phyloP scores from a whole-genome alignment of 2,888 invertebrate species.

The Tenthredo livida region DNA sequence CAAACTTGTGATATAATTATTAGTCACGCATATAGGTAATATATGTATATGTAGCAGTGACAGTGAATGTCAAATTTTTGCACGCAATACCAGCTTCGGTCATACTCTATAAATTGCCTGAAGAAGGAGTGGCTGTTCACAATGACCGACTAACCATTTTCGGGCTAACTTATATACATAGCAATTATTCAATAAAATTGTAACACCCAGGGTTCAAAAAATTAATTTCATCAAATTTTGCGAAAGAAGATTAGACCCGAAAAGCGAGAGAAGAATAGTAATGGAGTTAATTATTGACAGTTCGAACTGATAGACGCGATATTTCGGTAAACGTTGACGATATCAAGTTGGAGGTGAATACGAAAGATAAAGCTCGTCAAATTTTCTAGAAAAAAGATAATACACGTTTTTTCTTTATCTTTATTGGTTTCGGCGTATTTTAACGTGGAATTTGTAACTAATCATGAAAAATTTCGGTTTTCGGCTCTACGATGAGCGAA shows the following conservation, averaged over 20 bases:
- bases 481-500: not conserved
- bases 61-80: slow-evolving; percentile 13
- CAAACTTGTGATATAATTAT: not conserved
- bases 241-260: not conserved
- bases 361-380: not conserved
- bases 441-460: not conserved
- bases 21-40: not conserved
- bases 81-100: slow-evolving; percentile 26
- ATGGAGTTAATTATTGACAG: not conserved
- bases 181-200: not conserved
- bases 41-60: not conserved
- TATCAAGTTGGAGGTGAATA: not conserved
- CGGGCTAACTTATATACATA: not conserved
- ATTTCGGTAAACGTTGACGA: not conserved
- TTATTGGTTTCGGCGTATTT: not conserved
- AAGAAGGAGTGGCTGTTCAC: slow-evolving; percentile 23
- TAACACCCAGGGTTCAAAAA: not conserved
- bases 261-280: not conserved
- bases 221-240: not conserved
- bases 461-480: not conserved
- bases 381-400: not conserved
- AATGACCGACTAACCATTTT: not conserved
- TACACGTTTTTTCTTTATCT: not conserved
- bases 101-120: slow-evolving; percentile 32
- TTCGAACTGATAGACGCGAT: not conserved